A percentile compares a stretch with the other conserved stretches of the same genome.
phyloP scores from a whole-genome alignment of 2,797 vertebrate species.

The Clamator glandarius region DNA sequence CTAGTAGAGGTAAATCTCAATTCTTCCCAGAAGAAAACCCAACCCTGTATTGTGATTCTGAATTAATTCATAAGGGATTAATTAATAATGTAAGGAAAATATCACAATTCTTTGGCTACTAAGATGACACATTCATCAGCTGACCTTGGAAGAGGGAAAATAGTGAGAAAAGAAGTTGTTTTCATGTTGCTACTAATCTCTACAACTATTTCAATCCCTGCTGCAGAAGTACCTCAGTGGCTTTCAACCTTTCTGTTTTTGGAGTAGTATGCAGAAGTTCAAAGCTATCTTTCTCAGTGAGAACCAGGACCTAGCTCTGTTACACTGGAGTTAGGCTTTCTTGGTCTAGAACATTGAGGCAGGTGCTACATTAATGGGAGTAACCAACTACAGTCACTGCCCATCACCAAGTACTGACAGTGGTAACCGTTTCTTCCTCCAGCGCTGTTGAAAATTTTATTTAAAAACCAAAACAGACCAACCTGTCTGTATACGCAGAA shows the following conservation, averaged over 20 bases:
- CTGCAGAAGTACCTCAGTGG: neutral
- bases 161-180: neutral
- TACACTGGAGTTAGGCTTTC: rapidly evolving
- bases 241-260: neutral
- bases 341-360: neutral
- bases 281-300: neutral
- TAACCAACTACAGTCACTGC: neutral
- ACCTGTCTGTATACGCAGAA: neutral
- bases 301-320: neutral
- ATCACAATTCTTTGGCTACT: neutral
- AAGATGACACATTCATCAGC: neutral
- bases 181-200: conserved; percentile 9
- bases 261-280: neutral
- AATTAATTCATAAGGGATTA: neutral
- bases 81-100: neutral
- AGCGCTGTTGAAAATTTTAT: neutral
- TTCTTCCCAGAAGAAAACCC: rapidly evolving
- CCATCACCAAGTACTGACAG: neutral
- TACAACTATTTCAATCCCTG: neutral
- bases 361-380: rapidly evolving
- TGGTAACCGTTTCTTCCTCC: neutral
- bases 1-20: neutral
- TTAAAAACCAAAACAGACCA: neutral
- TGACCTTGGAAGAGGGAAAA: neutral
- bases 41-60: neutral